Conservation (phyloP, 2,888 invertebrate genomes). For the Drosophila recens region DNA sequence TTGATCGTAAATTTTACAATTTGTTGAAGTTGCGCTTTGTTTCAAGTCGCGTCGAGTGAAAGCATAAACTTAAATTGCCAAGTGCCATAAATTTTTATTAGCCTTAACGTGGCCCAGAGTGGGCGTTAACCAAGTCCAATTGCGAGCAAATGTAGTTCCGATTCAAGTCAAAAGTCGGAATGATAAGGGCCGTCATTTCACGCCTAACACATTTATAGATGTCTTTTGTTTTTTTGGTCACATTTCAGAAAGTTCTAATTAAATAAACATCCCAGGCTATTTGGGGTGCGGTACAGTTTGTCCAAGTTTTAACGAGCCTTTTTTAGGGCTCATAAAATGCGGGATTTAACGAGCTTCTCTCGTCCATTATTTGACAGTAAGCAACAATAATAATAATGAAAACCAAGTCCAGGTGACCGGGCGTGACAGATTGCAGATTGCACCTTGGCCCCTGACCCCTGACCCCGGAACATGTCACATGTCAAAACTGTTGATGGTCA, state of each 20-base stretch:
- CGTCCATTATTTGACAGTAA: constrained; percentile 77
- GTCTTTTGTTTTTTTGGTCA: constrained; percentile 20
- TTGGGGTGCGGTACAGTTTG: constrained; percentile 26
- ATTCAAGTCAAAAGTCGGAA: constrained; percentile 1
- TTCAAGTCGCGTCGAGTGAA: constrained; percentile 29
- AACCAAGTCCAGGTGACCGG: constrained; percentile 56
- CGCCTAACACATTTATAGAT: constrained; percentile 3
- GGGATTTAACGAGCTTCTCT: constrained; percentile 69
- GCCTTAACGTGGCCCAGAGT: constrained; percentile 17
- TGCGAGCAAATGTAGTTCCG: constrained; percentile 9
- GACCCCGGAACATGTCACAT: constrained; percentile 61
- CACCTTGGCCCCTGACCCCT: constrained; percentile 46
- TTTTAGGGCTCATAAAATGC: constrained; percentile 76
- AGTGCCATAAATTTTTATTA: constrained; percentile 81
- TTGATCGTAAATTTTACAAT: constrained; percentile 76
- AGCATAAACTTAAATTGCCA: constrained; percentile 58
- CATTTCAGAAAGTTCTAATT: constrained; percentile 51
- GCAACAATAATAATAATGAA: constrained; percentile 44
- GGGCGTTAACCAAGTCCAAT: constrained; percentile 36
- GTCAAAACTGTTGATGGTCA: constrained; percentile 69
- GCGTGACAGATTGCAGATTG: constrained; percentile 68
- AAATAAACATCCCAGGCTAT: constrained; percentile 58
- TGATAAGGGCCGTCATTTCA: constrained; percentile 27
- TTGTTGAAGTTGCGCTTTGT: constrained; percentile 65
- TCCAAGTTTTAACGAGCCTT: constrained; percentile 74